Conservation (phyloP, 2,888 invertebrate genomes). For the Halocaridina rubra region DNA sequence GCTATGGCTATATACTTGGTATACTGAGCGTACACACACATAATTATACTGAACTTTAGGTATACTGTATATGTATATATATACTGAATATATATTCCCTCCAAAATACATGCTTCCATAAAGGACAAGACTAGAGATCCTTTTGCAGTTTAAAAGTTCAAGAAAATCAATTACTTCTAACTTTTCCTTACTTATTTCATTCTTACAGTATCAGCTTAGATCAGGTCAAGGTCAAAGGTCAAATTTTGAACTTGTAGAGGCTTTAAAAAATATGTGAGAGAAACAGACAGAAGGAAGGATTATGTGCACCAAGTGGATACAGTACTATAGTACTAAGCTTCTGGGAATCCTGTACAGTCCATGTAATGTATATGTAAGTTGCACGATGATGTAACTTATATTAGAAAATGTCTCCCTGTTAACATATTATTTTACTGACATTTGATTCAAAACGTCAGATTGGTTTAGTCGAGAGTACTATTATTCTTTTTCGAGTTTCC, state of each 20-base stretch:
- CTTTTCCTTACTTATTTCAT: neutral
- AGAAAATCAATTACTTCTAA: no score
- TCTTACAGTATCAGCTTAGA: neutral
- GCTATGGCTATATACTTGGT: no score
- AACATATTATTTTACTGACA: no score
- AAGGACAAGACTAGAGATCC: neutral
- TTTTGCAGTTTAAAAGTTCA: no score
- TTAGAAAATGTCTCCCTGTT: no score
- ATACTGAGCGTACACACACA: no score
- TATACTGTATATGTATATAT: no score
- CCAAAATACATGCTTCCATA: neutral
- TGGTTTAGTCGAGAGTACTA: no score
- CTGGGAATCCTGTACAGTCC: slow-evolving; percentile 33
- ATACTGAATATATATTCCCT: neutral
- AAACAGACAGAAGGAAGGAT: slow-evolving; percentile 37
- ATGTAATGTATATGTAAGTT: slow-evolving; percentile 2
- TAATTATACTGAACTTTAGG: no score
- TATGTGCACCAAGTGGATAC: slow-evolving; percentile 47
- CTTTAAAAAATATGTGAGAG: slow-evolving; percentile 14
- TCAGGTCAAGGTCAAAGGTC: neutral
- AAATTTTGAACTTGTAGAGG: neutral
- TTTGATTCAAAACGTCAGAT: no score
- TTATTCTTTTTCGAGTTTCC: neutral
- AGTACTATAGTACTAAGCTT: no score
- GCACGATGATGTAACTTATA: neutral